Conservation (phyloP, 2,888 invertebrate genomes). For the Calameuta pallipes region DNA sequence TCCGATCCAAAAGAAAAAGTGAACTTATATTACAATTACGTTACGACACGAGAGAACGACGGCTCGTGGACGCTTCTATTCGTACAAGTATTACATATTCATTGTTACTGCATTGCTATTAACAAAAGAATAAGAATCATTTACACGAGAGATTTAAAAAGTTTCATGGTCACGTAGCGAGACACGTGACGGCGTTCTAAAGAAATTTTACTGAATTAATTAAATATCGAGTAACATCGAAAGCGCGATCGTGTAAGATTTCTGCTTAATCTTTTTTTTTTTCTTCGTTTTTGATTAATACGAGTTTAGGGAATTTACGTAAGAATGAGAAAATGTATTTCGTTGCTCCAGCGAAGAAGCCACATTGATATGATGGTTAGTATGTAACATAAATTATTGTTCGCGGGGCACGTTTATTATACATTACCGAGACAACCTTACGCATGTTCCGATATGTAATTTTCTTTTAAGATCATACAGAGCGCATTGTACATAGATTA, state of each 20-base stretch:
- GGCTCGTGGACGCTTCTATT: background rate
- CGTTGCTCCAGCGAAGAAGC: background rate
- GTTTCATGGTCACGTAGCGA: background rate
- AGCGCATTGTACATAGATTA: background rate
- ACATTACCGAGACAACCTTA: background rate
- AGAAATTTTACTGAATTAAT: background rate
- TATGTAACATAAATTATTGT: background rate
- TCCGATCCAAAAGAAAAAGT: background rate
- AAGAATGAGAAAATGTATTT: background rate
- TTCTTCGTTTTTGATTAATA: background rate
- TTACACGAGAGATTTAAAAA: background rate
- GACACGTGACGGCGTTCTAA: background rate
- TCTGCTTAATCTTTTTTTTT: background rate
- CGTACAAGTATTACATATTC: background rate
- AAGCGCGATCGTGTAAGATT: background rate
- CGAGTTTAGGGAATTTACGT: background rate
- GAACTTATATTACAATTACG: background rate
- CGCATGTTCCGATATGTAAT: background rate
- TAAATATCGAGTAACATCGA: background rate
- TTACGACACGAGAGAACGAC: background rate
- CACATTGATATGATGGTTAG: background rate
- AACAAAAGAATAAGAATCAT: background rate
- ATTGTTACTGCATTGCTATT: background rate
- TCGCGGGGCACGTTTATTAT: background rate
- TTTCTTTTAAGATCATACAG: background rate